A percentile compares a stretch with the other conserved stretches of the same genome.
phyloP scores from a whole-genome alignment of 2,888 invertebrate genomes.

The Acrocera orbiculus region DNA sequence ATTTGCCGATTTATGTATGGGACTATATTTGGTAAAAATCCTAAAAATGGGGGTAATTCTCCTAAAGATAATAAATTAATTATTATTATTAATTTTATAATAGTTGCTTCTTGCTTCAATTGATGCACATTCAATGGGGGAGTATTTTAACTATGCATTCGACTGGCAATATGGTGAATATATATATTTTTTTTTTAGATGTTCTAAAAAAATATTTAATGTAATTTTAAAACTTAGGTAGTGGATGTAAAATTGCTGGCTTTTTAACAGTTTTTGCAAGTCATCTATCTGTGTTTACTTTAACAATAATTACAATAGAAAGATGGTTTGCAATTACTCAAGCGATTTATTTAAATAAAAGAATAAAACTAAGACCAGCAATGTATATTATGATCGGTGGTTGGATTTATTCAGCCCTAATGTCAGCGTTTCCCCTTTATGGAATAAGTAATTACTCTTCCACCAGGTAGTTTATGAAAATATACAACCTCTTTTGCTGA shows the following conservation, averaged over 20 bases:
- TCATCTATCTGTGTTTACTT: slow-evolving; percentile 71
- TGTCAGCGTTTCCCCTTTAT: slow-evolving; percentile 63
- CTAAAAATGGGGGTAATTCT: no score
- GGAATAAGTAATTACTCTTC: slow-evolving; percentile 79
- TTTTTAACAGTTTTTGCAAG: slow-evolving; percentile 76
- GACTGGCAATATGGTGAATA: slow-evolving; percentile 64
- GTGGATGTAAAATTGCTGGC: slow-evolving; percentile 72
- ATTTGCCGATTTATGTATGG: slow-evolving; percentile 75
- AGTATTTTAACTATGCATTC: slow-evolving; percentile 78
- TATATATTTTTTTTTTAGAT: neutral
- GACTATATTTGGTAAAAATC: slow-evolving; percentile 60
- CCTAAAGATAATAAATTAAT: no score
- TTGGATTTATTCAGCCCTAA: slow-evolving; percentile 57
- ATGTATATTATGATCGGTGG: slow-evolving; percentile 59
- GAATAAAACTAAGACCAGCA: slow-evolving; percentile 55
- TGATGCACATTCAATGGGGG: slow-evolving; percentile 67
- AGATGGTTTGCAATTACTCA: slow-evolving; percentile 70
- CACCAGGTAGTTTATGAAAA: slow-evolving; percentile 53
- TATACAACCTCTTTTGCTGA: no score
- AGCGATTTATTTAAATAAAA: slow-evolving; percentile 63
- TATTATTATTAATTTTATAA: no score
- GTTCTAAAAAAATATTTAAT: neutral
- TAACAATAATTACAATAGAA: slow-evolving; percentile 73
- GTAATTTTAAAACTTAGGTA: slow-evolving; percentile 29
- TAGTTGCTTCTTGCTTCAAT: no score